These are phyloP conservation scores for Zophobas atratus DNA, from an alignment of 1,140 invertebrate species.

Conservation along the genomic window DNA sequence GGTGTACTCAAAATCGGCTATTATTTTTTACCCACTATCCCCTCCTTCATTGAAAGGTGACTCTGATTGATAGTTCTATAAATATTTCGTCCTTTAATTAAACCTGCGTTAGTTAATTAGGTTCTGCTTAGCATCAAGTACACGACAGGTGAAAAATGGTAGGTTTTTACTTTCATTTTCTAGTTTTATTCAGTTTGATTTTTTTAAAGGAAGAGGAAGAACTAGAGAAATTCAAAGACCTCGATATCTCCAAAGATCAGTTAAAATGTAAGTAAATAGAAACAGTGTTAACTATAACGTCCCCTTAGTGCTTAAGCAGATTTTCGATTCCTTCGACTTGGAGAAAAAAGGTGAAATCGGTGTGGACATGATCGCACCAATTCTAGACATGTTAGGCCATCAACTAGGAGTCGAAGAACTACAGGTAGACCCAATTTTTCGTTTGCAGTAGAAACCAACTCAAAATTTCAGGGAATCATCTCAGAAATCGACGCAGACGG, in stretches of 20 bases:
- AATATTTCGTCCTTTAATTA: conserved; percentile 46
- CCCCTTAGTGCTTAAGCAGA: conserved; percentile 80
- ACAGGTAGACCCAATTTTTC: conserved; percentile 70
- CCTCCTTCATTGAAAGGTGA: conserved; percentile 26
- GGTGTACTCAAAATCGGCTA: neutral
- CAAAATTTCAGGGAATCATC: conserved; percentile 55
- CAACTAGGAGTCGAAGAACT: conserved; percentile 79
- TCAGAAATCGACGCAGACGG: conserved; percentile 62
- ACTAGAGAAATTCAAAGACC: conserved; percentile 49
- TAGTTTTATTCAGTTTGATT: neutral
- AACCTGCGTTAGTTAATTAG: conserved; percentile 35
- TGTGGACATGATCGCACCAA: conserved; percentile 82
- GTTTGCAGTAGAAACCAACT: neutral
- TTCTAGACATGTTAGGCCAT: conserved; percentile 85
- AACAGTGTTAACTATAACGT: neutral
- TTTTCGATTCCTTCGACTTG: conserved; percentile 86
- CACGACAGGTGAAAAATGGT: conserved; percentile 30
- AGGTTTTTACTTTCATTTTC: neutral
- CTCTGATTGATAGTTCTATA: conserved; percentile 50
- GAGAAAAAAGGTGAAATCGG: conserved; percentile 83
- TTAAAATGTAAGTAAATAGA: conserved; percentile 58
- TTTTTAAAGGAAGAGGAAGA: conserved; percentile 31
- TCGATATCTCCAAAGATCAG: conserved; percentile 63
- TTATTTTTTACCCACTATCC: conserved; percentile 9
- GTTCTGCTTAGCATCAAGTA: conserved; percentile 13